A percentile compares a stretch with the other conserved stretches of the same genome.
phyloP scores from a whole-genome alignment of 2,888 invertebrate genomes.

The Cheilosia soror region DNA sequence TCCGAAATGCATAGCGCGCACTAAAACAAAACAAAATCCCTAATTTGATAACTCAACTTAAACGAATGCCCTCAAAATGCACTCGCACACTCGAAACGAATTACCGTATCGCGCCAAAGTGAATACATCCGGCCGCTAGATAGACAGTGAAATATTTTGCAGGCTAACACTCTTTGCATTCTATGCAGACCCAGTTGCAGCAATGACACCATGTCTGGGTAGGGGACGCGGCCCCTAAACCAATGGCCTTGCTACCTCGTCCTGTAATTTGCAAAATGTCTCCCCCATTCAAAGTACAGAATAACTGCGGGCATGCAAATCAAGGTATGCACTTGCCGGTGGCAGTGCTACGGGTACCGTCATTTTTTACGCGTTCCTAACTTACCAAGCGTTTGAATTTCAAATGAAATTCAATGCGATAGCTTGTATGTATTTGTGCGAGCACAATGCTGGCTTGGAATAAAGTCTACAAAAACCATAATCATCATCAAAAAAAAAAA shows the following conservation, averaged over 20 bases:
- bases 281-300: constrained; percentile 11
- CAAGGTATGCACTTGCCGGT: constrained; percentile 26
- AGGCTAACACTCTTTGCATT: constrained; percentile 24
- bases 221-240: neutral
- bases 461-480: constrained; percentile 26
- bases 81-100: constrained; percentile 66
- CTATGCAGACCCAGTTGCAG: neutral
- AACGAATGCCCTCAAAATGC: constrained; percentile 61
- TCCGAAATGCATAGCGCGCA: constrained; percentile 9
- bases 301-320: constrained; percentile 59
- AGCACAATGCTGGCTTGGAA: neutral
- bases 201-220: neutral
- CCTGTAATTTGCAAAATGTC: constrained; percentile 21
- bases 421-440: neutral
- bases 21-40: constrained; percentile 57
- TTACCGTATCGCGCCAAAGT: constrained; percentile 66
- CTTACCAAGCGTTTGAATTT: constrained; percentile 12
- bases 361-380: constrained; percentile 49
- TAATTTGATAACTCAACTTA: constrained; percentile 72
- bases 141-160: constrained; percentile 62
- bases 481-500: neutral
- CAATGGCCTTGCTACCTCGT: neutral
- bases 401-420: constrained; percentile 7
- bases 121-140: constrained; percentile 65
- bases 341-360: constrained; percentile 8